Base-by-base conservation (phyloP, 1,140 invertebrate species). In the Schmidtea mediterranea region DNA sequence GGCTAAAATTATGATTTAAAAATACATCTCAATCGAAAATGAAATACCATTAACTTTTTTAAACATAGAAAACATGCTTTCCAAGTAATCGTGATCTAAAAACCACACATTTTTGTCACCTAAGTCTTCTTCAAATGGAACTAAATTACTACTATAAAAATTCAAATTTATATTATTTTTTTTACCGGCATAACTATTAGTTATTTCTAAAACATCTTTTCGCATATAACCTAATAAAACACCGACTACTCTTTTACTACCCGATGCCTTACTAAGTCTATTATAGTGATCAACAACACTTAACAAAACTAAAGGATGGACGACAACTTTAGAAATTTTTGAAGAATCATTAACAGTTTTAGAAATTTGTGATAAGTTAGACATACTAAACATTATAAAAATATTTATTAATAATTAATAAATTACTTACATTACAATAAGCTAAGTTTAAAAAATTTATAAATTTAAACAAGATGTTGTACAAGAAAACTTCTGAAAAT, bases 211-310 rank as follows among this genome's bases (percentile, higher is more conserved):
- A 22, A 92, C 76, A 37, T 87, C 87, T 70, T 77, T 76, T 62
- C 82, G 74, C 77, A 86, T 86, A 54, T 82, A 84, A 18, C 92
- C 92, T 23, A 99, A 68, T 38, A 99, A 72, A 55, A 97, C 83
- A 53, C 92, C 92, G 41, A 97, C 89, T 43, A 97, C 90, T 58
- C 92, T 71, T 65, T 94, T 92, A 63, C 90, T 95, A 36, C 89
- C 87, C 59, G 92, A 89, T 3, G 2, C 16, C 74, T 95, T 97
- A 16, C 83, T 83, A 82, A 98, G 92, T 51, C 92, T 77, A 70
- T 94, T 98, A 62, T 92, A 98, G 72, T 98, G 92, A 68, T 99
- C 92, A 46, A 98, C 92, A 46, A 97, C 92, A 70, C 84, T 94
- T 24, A 99, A 68, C 53, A 99, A 70, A 48, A 99, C 92, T 49